Base-by-base conservation (phyloP, 2,888 invertebrate genomes). In the Drosophila macrospina region DNA sequence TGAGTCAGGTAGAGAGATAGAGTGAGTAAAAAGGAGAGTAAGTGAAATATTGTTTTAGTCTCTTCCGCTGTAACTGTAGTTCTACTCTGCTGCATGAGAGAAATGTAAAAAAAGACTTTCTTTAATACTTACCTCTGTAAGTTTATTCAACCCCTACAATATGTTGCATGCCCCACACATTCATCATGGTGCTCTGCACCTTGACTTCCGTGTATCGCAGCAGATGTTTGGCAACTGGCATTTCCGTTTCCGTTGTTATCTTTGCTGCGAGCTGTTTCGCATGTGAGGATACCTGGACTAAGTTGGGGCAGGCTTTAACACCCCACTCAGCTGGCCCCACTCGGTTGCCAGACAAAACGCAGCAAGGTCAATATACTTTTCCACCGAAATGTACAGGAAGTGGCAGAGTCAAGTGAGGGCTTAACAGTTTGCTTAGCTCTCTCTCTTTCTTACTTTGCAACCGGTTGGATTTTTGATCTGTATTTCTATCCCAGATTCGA, bases 221-320 rank as follows among this genome's bases (percentile, higher is more conserved):
- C 55, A 55, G 37, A 41, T 66, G 62, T 44, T 55, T 62, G 48
- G 36, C 61, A 48, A 39, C 55, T 62, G 30, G 41, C 36, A 36
- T 39, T 56, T 67, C 66, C 62, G 66, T 56, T 66, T 66, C 66
- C 66, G 62, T 66, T 65, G 56, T 48, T 62, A 55, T 26, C 30
- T 32, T 32, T 30, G 15, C 41, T 41, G 41, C 3, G 1, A 20
- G 3, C 20, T 20, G 20, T 20, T 39, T 34, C 48, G 34, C 16
- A 4, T 24, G 39, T 48, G 24, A n/a, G 15, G 16, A 4, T 34
- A 55, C 47, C 55, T 63, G 48, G n/a, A 10, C 8, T 5, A 16
- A 48, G 16, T 0, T 16, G 15, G 10, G 13, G 6, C 28, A 36
- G 39, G 26, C 20, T 59, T 42, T 5, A 37, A 39, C 56, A 26